Evolutionary conservation across 2,113 vertebrate species (phyloP).

Genomic region (Mormyrus iriodes): DNA sequence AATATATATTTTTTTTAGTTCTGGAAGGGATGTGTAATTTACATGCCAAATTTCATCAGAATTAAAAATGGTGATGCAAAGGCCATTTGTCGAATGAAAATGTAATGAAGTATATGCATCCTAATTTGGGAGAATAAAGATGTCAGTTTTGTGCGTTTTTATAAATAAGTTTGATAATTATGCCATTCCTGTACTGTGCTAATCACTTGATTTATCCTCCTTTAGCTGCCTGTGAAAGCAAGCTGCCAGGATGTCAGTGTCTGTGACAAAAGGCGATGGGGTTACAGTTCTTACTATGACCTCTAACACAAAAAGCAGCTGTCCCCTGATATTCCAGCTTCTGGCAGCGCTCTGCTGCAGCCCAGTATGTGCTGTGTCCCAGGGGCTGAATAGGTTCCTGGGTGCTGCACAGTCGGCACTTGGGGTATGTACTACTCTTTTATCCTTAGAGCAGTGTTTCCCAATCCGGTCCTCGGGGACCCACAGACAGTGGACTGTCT

Average conservation of each 20-base stretch:
- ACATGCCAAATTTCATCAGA: no score
- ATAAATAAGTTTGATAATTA: not conserved
- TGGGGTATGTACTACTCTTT: conserved; percentile 44
- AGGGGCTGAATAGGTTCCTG: conserved; percentile 26
- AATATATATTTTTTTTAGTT: no score
- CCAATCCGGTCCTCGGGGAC: not conserved
- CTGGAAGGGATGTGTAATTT: no score
- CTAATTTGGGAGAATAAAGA: no score
- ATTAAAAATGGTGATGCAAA: no score
- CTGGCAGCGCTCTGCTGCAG: conserved; percentile 49
- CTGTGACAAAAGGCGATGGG: conserved; percentile 37
- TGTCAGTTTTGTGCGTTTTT: not conserved
- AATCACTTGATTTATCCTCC: not conserved
- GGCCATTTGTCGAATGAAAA: no score
- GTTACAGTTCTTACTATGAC: conserved; percentile 48
- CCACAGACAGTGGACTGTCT: not conserved
- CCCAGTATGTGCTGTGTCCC: conserved; percentile 44
- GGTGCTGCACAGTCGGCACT: conserved; percentile 32
- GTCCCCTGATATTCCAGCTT: conserved; percentile 50
- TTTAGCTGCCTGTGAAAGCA: conserved; percentile 10
- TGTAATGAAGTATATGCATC: no score
- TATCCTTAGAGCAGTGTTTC: not conserved
- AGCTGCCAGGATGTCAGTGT: conserved; percentile 45
- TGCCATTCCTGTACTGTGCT: not conserved
- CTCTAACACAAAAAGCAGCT: conserved; percentile 40